Evolutionary conservation across 2,113 vertebrate species (phyloP).

Genomic region (Oreochromis aureus): DNA sequence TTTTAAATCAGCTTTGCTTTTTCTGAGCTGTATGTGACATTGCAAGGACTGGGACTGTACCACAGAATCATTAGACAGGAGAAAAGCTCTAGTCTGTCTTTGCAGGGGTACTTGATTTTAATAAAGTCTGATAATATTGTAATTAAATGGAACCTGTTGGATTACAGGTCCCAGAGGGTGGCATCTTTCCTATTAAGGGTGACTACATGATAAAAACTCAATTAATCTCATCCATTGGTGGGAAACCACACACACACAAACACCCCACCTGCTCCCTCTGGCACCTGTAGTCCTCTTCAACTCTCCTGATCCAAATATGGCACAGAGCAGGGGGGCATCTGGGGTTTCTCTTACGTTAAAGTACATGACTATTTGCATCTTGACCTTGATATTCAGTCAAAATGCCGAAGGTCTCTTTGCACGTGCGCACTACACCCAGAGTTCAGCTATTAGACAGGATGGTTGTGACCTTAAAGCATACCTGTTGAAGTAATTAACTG

Average conservation of each 20-base stretch:
- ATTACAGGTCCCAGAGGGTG: not conserved
- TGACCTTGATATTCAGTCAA: not conserved
- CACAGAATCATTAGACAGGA: not conserved
- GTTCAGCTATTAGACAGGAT: not conserved
- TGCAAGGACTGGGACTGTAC: not conserved
- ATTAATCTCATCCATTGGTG: not conserved
- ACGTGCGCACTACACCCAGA: not conserved
- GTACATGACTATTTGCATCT: not conserved
- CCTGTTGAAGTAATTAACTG: not conserved
- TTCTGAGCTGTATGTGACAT: not conserved
- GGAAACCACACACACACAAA: not conserved
- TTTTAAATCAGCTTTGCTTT: not conserved
- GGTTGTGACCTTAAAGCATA: not conserved
- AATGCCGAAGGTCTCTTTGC: not conserved
- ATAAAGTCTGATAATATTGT: not conserved
- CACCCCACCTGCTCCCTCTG: not conserved
- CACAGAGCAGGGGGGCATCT: not conserved
- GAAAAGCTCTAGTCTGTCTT: not conserved
- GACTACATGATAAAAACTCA: not conserved
- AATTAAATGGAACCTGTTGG: accelerated
- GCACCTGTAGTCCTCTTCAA: not conserved
- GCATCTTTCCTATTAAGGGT: not conserved
- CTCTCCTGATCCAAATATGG: not conserved
- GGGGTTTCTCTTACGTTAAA: not conserved
- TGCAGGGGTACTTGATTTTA: not conserved